Evolutionary conservation across 2,797 vertebrate genomes (phyloP).

Genomic region (Intellagama lesueurii): DNA sequence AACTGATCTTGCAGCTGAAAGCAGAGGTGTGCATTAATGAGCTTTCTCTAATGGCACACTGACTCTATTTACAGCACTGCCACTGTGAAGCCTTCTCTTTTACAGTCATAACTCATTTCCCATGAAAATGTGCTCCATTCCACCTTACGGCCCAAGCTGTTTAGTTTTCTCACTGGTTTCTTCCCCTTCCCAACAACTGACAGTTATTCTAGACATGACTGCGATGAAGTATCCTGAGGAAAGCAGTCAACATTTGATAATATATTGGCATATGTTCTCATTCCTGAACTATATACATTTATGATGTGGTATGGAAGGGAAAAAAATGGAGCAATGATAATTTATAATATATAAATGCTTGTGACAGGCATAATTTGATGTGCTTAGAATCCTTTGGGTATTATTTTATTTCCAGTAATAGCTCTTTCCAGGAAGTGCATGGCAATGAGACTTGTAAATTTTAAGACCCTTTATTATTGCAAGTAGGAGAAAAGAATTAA

Average conservation of each 20-base stretch:
- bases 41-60: conserved; percentile 82
- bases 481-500: background rate
- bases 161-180: conserved; percentile 80
- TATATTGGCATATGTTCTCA: conserved; percentile 54
- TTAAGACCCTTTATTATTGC: conserved; percentile 22
- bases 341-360: conserved; percentile 63
- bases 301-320: conserved; percentile 55
- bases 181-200: conserved; percentile 81
- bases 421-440: background rate
- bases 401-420: conserved; percentile 65
- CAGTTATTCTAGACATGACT: conserved; percentile 78
- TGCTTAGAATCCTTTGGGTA: conserved; percentile 55
- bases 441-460: conserved; percentile 31
- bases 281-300: conserved; percentile 18
- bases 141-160: conserved; percentile 69
- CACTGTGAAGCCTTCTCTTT: conserved; percentile 79
- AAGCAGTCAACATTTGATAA: conserved; percentile 68
- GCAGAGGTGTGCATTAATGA: conserved; percentile 84
- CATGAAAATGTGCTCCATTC: conserved; percentile 78
- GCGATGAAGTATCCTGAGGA: conserved; percentile 66
- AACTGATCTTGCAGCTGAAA: conserved; percentile 73
- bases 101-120: conserved; percentile 90
- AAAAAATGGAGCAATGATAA: conserved; percentile 63
- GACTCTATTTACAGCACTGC: conserved; percentile 80
- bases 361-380: conserved; percentile 54